Base-by-base conservation (phyloP, 2,888 invertebrate species). In the Agrotis ipsilon region DNA sequence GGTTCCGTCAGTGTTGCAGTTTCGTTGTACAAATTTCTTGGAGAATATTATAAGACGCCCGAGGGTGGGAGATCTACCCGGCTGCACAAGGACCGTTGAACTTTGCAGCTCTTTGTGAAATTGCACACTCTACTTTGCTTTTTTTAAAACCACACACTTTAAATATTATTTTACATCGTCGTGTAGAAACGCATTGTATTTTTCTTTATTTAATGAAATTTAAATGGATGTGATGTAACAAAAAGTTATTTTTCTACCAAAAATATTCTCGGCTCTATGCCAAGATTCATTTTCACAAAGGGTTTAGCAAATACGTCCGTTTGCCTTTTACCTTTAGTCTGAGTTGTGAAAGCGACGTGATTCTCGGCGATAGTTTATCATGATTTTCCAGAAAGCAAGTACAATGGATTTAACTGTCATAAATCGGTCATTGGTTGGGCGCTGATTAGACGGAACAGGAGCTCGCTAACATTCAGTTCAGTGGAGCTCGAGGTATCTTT, bases 91-190 rank as follows among this genome's bases (percentile, higher is more conserved):
- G 71, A 83, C 75, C 73, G 76, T 81, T 85, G 78, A 86, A 86
- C 86, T 80, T 86, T 80, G 68, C 68, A 84, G 75, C 81, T 83
- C 85, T 86, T 83, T 84, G 80, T 76, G 46, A 86, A 77, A 87
- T 84, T 84, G 81, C 79, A 80, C 68, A 79, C 72, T 70, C 13
- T 52, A 70, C 71, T 60, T 77, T 71, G 61, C 65, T 81, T 79
- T 65, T 76, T 79, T 49, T 54, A 74, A 74, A 74, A 74, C 69
- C 46, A 57, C 55, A 73, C 60, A 66, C 72, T 77, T 74, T 70
- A 65, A 71, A 67, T 51, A 68, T 66, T 61, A 70, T 74, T 68
- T 59, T 51, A 68, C 58, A 62, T 66, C 49, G 21, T 71, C 57
- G 68, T 67, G n/a, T 67, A 11, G 32, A 9, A 58, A 58, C 16